phyloP scores from a whole-genome alignment of 2,113 vertebrate genomes.

The Campylorhamphus procurvoides region DNA sequence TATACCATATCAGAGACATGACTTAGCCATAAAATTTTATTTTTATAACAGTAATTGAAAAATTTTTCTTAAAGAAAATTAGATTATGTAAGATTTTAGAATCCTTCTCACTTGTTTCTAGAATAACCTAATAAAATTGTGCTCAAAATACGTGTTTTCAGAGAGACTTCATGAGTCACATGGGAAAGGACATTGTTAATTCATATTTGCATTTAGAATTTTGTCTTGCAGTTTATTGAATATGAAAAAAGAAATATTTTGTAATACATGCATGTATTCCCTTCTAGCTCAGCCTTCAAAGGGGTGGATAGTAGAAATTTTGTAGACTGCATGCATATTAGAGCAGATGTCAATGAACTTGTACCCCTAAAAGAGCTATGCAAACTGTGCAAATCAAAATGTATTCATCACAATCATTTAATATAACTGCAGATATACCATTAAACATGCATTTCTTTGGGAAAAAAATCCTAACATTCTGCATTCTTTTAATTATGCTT shows the following conservation, averaged over 20 bases:
- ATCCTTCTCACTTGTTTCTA: slow-evolving; percentile 52
- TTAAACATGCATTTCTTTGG: background rate
- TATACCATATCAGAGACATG: background rate
- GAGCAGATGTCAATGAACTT: background rate
- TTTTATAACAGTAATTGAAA: slow-evolving; percentile 49
- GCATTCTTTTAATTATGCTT: background rate
- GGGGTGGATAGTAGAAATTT: background rate
- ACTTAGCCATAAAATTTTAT: background rate
- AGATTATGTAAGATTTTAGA: slow-evolving; percentile 47
- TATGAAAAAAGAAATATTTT: background rate
- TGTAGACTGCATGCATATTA: background rate
- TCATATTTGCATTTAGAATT: slow-evolving; percentile 43
- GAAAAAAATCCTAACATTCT: background rate
- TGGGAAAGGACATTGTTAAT: slow-evolving; percentile 54
- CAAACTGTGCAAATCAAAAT: background rate
- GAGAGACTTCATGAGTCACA: slow-evolving; percentile 48
- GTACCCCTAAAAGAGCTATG: background rate
- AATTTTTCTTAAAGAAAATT: slow-evolving; percentile 69
- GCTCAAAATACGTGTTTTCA: slow-evolving; percentile 38
- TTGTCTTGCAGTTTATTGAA: slow-evolving; percentile 47
- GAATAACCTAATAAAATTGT: slow-evolving; percentile 52
- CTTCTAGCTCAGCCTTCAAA: background rate
- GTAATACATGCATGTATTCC: background rate
- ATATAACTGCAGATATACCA: background rate
- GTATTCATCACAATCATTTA: background rate